Evolutionary conservation across 2,888 invertebrate species (phyloP), one percentile per base, ranked within the genome.

Genomic region (Clostera curtula): DNA sequence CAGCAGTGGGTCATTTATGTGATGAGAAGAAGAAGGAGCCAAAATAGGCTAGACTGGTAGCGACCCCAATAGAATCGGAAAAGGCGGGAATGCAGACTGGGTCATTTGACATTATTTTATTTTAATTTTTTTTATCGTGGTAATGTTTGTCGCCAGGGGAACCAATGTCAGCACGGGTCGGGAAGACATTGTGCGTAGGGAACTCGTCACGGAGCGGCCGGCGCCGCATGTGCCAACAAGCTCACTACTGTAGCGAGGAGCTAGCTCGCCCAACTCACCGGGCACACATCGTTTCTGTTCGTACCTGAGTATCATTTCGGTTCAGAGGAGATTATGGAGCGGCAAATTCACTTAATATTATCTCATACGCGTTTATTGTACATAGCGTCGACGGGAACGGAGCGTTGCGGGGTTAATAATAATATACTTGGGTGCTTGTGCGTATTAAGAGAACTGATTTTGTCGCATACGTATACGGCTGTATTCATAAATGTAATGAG

Each of bases 111-210:
- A n/a, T n/a, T n/a, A n/a, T n/a, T n/a, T n/a, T n/a, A n/a, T n/a
- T n/a, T n/a, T n/a, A 20, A 15, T 24, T 20, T 9, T 19, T 11
- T 10, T 15, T 17, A 24, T 12, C 10, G 5, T 13, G 8, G n/a
- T n/a, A n/a, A n/a, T 33, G 30, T 59, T 49, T 31, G 25, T 41
- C 27, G 31, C 8, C 66, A 73, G 77, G 80, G 80, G 79, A 71
- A 72, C 64, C 74, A 75, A 76, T 75, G 73, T 76, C 73, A 72
- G 61, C 67, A 69, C 59, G 79, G 77, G 79, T 75, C 74, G 77
- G 77, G 77, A 66, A 63, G 74, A 74, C 73, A 74, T 76, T 70
- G 74, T 61, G 57, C 57, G 54, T 56, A 61, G 64, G 66, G 52
- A 54, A 41, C 50, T 29, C 38, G 34, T 31, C 31, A 31, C 33